Evolutionary conservation across 2,888 invertebrate species (phyloP).

Genomic region (Volucella zonaria): DNA sequence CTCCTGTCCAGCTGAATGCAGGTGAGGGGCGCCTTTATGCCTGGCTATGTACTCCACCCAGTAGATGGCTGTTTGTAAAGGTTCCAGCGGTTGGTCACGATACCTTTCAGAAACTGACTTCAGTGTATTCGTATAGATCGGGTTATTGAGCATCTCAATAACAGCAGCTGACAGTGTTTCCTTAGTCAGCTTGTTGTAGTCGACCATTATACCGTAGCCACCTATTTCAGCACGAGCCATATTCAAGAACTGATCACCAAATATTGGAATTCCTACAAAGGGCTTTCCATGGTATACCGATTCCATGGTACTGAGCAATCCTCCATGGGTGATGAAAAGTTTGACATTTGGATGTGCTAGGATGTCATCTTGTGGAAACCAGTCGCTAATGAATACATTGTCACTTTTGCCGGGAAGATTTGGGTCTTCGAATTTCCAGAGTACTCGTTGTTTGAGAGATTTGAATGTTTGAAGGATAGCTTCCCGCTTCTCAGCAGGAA

Average conservation of each 20-base stretch:
- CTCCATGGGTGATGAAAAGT: conserved; percentile 83
- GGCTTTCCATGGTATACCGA: conserved; percentile 83
- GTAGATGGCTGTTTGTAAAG: conserved; percentile 79
- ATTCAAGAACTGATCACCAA: conserved; percentile 83
- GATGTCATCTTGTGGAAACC: too few species aligned
- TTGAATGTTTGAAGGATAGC: conserved; percentile 77
- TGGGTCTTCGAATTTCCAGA: conserved; percentile 83
- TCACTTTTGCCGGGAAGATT: too few species aligned
- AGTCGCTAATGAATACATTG: too few species aligned
- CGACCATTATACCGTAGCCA: conserved; percentile 78
- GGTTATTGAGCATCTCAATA: too few species aligned
- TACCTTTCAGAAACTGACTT: neutral
- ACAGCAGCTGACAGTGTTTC: conserved; percentile 55
- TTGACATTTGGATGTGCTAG: conserved; percentile 60
- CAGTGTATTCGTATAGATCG: too few species aligned
- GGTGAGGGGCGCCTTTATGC: conserved; percentile 78
- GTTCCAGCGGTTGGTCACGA: conserved; percentile 78
- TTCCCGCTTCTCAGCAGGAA: conserved; percentile 77
- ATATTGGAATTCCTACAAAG: conserved; percentile 83
- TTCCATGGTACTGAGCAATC: conserved; percentile 83
- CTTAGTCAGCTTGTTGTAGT: conserved; percentile 79
- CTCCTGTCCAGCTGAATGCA: conserved; percentile 72
- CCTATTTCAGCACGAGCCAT: conserved; percentile 78
- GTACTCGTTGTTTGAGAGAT: conserved; percentile 80
- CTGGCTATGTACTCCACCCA: conserved; percentile 80